These are phyloP conservation scores for Rhopalosiphum nymphaeae DNA, from an alignment of 2,888 invertebrate species.

Conservation along the genomic window DNA sequence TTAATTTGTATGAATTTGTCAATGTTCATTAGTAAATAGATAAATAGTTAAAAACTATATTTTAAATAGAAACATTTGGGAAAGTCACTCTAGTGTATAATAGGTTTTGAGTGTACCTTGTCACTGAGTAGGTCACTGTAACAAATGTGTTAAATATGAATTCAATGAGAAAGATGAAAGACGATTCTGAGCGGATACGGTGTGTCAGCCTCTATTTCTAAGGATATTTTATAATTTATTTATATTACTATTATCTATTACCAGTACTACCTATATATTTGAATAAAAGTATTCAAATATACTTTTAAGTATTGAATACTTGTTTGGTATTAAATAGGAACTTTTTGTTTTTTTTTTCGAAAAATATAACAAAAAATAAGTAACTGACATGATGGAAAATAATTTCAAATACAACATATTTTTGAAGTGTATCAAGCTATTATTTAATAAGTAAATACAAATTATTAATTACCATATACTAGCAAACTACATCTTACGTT, in stretches of 20 bases:
- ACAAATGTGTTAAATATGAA: neutral
- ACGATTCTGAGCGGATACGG: neutral
- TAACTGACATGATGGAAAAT: too few relatives aligned
- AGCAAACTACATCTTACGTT: too few relatives aligned
- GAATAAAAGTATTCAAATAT: too few relatives aligned
- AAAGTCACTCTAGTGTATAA: neutral
- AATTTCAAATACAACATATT: too few relatives aligned
- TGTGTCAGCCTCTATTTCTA: neutral
- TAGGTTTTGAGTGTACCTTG: neutral
- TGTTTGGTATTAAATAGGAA: too few relatives aligned
- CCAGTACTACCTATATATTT: neutral
- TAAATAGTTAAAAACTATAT: neutral
- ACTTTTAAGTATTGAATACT: too few relatives aligned
- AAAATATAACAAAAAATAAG: too few relatives aligned
- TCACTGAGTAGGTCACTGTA: neutral
- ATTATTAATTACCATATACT: too few relatives aligned
- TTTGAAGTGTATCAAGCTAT: too few relatives aligned
- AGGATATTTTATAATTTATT: neutral
- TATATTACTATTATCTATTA: neutral
- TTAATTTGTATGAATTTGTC: neutral
- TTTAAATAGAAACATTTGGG: neutral
- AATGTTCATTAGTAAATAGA: neutral
- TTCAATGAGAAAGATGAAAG: neutral
- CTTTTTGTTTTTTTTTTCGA: too few relatives aligned
- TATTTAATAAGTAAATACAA: too few relatives aligned